Evolutionary conservation across 2,113 vertebrate species (phyloP), one percentile per base, ranked within the genome.

Genomic region (Coturnix japonica): DNA sequence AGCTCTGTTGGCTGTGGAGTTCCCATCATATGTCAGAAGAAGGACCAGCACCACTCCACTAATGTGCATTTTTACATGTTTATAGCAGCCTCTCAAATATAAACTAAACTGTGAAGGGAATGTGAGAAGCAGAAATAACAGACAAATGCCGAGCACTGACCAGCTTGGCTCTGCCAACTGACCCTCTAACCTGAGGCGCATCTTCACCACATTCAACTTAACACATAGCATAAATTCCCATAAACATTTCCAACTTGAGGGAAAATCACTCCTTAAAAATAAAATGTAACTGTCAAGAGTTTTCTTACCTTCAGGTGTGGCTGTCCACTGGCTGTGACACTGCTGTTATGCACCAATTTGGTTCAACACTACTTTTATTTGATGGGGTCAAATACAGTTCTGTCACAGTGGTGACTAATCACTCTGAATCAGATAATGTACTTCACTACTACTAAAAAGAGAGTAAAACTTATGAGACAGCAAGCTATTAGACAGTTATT

Each of bases 41-140:
- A 66, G 66, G 18, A 73, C 31, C 51, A 71, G 51, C 65, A 66
- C 60, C 1, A 0, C 44, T 53, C 18, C 15, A 11, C 35, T 41
- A 73, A 1, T 0, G 51, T 66, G 33, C 25, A 21, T 43, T 43
- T 73, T 89, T 78, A 30, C 37, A 72, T 21, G 6, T 37, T 79
- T 87, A 73, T 51, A 83, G 78, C 56, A 90, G 51, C 39, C 74
- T 69, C 84, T 67, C 73, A 61, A 60, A 44, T 8, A 41, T 59
- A 82, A 81, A 41, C 0, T 22, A 71, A 47, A 41, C 47, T 75
- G 73, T 61, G 73, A 90, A 69, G 39, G 23, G 14, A 11, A 37
- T 22, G 69, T 75, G 90, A 71, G 75, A 83, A 80, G 44, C 22
- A 81, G 57, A 78, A 91, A 39, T 5, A 88, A 49, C 90, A 93